Conservation (phyloP, 1,140 invertebrate genomes). For the Homalodisca vitripennis region DNA sequence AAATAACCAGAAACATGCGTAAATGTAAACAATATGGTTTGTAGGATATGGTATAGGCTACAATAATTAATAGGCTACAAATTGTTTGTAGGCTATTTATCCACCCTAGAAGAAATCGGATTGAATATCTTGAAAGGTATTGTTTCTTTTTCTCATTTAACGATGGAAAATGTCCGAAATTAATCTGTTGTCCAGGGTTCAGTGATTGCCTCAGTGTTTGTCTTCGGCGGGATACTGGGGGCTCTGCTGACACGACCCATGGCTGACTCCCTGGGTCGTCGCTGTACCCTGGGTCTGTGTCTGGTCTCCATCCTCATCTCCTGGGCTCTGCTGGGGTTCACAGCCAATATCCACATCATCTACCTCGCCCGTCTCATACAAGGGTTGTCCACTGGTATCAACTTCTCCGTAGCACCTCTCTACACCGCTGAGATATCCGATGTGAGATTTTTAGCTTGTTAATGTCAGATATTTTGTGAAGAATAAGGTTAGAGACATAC, state of each 20-base stretch:
- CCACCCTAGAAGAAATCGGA: no score
- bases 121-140: no score
- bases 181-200: slow-evolving; percentile 13
- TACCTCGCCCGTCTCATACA: slow-evolving; percentile 16
- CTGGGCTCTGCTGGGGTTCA: slow-evolving; percentile 12
- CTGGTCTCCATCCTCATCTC: background rate
- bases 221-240: slow-evolving; percentile 1
- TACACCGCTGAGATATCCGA: slow-evolving; percentile 33
- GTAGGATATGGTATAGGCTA: no score
- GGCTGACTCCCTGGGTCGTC: slow-evolving; percentile 1
- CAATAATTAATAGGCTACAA: no score
- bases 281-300: slow-evolving; percentile 2
- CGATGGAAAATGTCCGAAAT: no score
- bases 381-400: slow-evolving; percentile 13
- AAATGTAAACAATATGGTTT: no score
- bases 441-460: no score
- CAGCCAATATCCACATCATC: background rate
- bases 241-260: slow-evolving; percentile 1
- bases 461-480: no score
- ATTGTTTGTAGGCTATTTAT: no score
- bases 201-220: slow-evolving; percentile 24
- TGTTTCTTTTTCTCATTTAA: no score
- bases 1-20: no score
- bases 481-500: no score
- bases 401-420: slow-evolving; percentile 12